Base-by-base conservation (phyloP, 2,888 invertebrate species). In the Silvanus unidentatus region DNA sequence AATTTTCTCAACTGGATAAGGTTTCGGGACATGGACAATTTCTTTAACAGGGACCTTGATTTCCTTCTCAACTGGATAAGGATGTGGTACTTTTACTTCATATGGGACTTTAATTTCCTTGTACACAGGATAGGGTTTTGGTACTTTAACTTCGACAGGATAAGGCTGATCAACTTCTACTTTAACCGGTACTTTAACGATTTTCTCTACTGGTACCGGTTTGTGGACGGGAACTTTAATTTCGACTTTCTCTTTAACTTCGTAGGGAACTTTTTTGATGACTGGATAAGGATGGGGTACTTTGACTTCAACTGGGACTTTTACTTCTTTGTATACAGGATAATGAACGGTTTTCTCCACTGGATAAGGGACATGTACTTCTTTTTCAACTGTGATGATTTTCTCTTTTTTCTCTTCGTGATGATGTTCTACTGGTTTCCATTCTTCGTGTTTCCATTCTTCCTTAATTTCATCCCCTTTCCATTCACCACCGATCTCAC, bases 261-360 rank as follows among this genome's bases (percentile, higher is more conserved):
- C 82, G 42, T 78, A 76, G 40, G 80, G 83, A 45, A 88, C 79
- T 59, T 84, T 81, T 56, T 77, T 79, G 58, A 75, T 73, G 8
- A 87, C 80, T 39, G 86, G 86, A 73, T 84, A 86, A 50, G 83
- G 86, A 68, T 82, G 86, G 55, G 84, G 84, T 29, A 86, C 86
- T 69, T 86, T 86, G 5, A 85, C 85, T 53, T 84, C 84, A 64
- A 80, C 79, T 62, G 83, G 84, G 2, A 81, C 75, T 61, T 76
- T 82, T 38, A 86, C 84, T 74, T 85, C 84, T 58, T 77, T 77
- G 64, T 76, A 76, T 11, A 88, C 84, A 58, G 86, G 86, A 67
- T 80, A 79, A 22, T 81, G 88, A 10, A 87, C 70, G 66, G 81
- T 80, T 69, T 86, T 86, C 70, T 85, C 84, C 12, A 88, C 87